phyloP scores from a whole-genome alignment of 2,797 vertebrate species.

The Tokudaia muenninki region DNA sequence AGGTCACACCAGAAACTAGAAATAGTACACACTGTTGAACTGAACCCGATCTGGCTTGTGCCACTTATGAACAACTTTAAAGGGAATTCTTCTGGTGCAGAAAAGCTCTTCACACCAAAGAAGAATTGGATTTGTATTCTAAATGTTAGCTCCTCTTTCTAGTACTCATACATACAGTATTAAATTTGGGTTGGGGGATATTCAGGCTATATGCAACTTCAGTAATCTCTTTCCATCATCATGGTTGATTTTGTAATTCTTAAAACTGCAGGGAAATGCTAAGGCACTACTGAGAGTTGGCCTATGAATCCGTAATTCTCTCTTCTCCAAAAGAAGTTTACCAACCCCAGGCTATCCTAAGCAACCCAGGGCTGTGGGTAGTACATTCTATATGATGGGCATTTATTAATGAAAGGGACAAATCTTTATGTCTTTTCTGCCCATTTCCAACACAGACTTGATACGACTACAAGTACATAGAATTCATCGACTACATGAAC shows the following conservation, averaged over 20 bases:
- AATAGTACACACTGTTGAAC: not conserved
- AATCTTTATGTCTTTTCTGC: not conserved
- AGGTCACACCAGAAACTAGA: not conserved
- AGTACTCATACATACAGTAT: not conserved
- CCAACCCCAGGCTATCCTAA: not conserved
- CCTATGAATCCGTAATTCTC: not conserved
- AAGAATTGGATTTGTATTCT: not conserved
- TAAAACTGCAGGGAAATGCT: not conserved
- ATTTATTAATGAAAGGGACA: not conserved
- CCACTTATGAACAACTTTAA: not conserved
- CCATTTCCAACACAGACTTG: too few species aligned
- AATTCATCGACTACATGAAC: not conserved
- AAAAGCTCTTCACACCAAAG: not conserved
- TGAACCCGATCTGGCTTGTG: not conserved
- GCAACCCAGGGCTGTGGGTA: not conserved
- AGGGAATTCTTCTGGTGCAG: not conserved
- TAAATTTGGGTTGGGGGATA: not conserved
- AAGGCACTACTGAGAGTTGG: not conserved
- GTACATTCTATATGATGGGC: not conserved
- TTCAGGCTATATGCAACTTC: not conserved
- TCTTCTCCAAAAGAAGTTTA: not conserved
- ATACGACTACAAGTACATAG: not conserved
- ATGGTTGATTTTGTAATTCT: not conserved
- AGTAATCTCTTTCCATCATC: not conserved
- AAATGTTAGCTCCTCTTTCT: not conserved